Base-by-base conservation (phyloP, 1,140 invertebrate genomes). In the Rhizoglyphus robini region DNA sequence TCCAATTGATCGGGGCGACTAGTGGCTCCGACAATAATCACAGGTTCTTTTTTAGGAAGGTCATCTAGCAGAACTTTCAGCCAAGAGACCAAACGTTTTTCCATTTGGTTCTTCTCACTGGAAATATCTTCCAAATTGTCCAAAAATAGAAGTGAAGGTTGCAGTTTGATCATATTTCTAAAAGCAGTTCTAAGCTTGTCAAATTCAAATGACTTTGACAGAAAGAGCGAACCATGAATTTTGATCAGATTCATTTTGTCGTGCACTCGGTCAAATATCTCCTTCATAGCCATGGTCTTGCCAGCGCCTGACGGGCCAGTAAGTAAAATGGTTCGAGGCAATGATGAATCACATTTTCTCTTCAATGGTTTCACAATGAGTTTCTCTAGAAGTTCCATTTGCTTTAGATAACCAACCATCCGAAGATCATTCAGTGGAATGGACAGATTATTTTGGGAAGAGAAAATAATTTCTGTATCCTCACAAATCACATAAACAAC, bases 211-310 rank as follows among this genome's bases (percentile, higher is more conserved):
- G 29, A 20, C 60, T 68, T 68, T 3, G 54, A 31, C 29, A 65
- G 23, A 36, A 67, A 51, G 1, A 47, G 23, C 13, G 48, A 38
- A 32, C 67, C 29, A 41, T 66, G 20, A 36, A 65, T 25, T 25
- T 60, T 31, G 30, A 65, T 15, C 29, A 65, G 46, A 49, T 59
- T 47, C 32, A 68, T 48, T 30, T 46, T 23, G 1, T 30, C 18
- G 29, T 18, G n/a, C 15, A 68, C 31, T 32, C 34, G 46, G 13
- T 63, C n/a, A 3, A 32, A n/a, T 23, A 68, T n/a, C 2, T 95
- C 96, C 79, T 98, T 99, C 47, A 96, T 96, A 69, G 99, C 79
- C 95, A 99, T 97, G 63, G 96, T 99, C 78, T 95, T 94, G 23
- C 90, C 93, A 78, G 90, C 95, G 2, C 92, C 89, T 18, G 95